Base-by-base conservation (phyloP, 2,888 invertebrate genomes). In the Subacronicta megacephala region DNA sequence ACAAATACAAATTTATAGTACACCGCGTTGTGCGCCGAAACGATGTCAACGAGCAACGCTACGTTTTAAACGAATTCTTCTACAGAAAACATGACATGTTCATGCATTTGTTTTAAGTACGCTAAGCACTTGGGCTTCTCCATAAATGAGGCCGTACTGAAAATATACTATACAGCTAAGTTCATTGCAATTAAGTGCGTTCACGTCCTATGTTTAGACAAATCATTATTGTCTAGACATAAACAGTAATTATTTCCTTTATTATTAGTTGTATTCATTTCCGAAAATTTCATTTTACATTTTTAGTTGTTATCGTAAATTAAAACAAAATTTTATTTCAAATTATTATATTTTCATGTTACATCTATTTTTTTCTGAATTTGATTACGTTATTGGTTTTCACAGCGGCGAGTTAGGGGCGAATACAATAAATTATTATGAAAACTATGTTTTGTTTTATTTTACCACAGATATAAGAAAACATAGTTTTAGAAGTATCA, bases 371-470 rank as follows among this genome's bases (percentile, higher is more conserved):
- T 42, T 40, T 57, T 53, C 51, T 60, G 38, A 46, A 66, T 51
- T 75, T 60, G 43, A 47, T 65, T 60, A 33, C 51, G 38, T 55
- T 47, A 64, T 59, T 65, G 54, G 59, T 69, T 73, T 74, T 70
- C 66, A 62, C 62, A 69, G 60, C 38, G 60, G 43, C 62, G 55
- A 52, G 49, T 58, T 77, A 64, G 67, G 67, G 71, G 67, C 59
- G 63, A 57, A 65, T 44, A 62, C 31, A 73, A 74, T 77, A 75
- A 75, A 75, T 58, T 47, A 54, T 77, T 31, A 62, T 62, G 46
- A 44, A 72, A 72, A 65, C 50, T 65, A 68, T 54, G 53, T 60
- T 72, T 75, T 78, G 80, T 80, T 80, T 80, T 77, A 80, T 80
- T 80, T 81, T 56, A 68, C 51, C 63, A 59, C 53, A 49, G 47